These are phyloP conservation scores for Eulemur coronatus DNA, from an alignment of 2,797 vertebrate species.

Conservation along the genomic window DNA sequence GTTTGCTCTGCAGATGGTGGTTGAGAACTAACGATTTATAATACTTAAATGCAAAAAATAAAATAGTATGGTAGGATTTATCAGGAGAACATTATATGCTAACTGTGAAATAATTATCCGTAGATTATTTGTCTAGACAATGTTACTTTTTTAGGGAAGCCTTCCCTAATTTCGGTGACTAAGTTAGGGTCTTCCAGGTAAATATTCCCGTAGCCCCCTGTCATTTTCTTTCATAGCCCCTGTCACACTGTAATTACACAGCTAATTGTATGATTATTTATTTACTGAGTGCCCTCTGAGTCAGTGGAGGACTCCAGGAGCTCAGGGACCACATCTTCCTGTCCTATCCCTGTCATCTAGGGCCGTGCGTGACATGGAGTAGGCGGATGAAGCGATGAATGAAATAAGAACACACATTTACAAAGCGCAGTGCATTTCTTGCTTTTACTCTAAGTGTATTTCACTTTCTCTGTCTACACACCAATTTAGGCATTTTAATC, in stretches of 20 bases:
- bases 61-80: neutral
- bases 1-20: fast-evolving
- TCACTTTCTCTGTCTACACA: neutral
- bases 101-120: neutral
- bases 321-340: neutral
- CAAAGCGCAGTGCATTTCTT: neutral
- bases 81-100: neutral
- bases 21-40: neutral
- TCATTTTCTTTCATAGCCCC: neutral
- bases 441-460: neutral
- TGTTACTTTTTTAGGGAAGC: neutral
- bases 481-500: neutral
- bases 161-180: neutral
- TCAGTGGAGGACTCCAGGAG: neutral
- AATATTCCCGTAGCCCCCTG: neutral
- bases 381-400: neutral
- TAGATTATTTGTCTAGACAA: neutral
- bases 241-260: neutral
- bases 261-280: neutral
- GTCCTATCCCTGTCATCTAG: neutral
- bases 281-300: neutral
- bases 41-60: neutral
- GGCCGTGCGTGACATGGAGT: fast-evolving
- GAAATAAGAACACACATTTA: neutral
- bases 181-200: neutral